Base-by-base conservation (phyloP, 2,113 vertebrate species). In the Australoheros scitulus region DNA sequence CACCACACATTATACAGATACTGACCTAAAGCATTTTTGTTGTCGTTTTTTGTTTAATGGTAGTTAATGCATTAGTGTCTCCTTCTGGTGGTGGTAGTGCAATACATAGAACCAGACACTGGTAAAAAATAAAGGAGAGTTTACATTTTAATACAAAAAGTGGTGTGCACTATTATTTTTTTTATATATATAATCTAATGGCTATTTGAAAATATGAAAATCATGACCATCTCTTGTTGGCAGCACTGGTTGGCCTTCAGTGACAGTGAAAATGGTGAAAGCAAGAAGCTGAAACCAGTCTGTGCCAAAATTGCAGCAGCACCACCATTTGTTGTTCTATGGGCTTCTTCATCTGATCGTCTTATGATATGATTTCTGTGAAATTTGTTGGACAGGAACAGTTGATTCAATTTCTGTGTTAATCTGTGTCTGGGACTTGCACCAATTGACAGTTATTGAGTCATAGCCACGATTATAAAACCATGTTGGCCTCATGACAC, bases 381-480 rank as follows among this genome's bases (percentile, higher is more conserved):
- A 86, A 87, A 79, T 80, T 79, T 22, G 7, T 68, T 65, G 8
- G 26, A 84, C 80, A 77, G 34, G 75, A 81, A 76, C 79, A 74
- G 24, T 75, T 85, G 58, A 86, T 89, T 89, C 43, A 65, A 80
- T 86, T 80, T 80, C 3, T 22, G 14, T 77, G 34, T 29, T 83
- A 61, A 85, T 88, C 50, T 77, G 65, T 83, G 47, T 79, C 85
- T 81, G 80, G 63, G 29, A 74, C 24, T 88, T 78, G 63, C 59
- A 84, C 43, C 64, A 77, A 63, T 81, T 78, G 47, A 82, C 83
- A 86, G 81, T 86, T 84, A 86, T 76, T 81, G 52, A 81, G 60
- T 88, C 79, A 76, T 22, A 52, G 22, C 11, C n/a, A 55, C 78
- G 47, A 61, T 81, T 59, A 70, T 89, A 47, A 84, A 88, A 64